phyloP scores from a whole-genome alignment of 2,797 vertebrate genomes.

The Myripristis jacobus region DNA sequence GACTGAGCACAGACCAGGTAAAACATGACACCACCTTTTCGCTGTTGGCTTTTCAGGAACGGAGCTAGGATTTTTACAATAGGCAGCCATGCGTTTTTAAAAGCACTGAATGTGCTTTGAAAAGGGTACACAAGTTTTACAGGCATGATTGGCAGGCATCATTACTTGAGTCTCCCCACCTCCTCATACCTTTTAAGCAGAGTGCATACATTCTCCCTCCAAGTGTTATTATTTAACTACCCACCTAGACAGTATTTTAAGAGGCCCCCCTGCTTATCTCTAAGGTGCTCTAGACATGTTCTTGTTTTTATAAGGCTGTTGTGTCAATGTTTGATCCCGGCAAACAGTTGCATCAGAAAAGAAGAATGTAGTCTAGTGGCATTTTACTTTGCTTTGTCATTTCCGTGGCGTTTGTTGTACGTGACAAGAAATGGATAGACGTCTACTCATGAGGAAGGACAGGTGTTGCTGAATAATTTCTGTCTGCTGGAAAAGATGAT shows the following conservation, averaged over 20 bases:
- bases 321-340: constrained; percentile 58
- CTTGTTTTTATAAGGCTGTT: constrained; percentile 44
- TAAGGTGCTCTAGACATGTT: constrained; percentile 36
- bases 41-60: too few relatives aligned
- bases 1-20: constrained; percentile 84
- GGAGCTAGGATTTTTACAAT: too few relatives aligned
- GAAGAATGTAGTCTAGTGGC: constrained; percentile 74
- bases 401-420: constrained; percentile 32
- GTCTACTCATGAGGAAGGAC: constrained; percentile 7
- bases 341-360: constrained; percentile 52
- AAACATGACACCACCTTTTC: background rate
- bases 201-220: background rate
- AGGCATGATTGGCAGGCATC: background rate
- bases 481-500: background rate
- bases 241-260: background rate
- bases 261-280: constrained; percentile 12
- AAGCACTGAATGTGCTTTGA: too few relatives aligned
- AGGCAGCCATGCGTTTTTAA: too few relatives aligned
- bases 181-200: background rate
- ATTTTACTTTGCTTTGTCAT: constrained; percentile 48
- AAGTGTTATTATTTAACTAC: constrained; percentile 33
- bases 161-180: background rate
- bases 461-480: constrained; percentile 3
- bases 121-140: too few relatives aligned
- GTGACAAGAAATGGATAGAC: constrained; percentile 28